A percentile compares a stretch with the other conserved stretches of the same genome.
Conservation (phyloP, 1,140 invertebrate species). For the Orchesella cincta region DNA sequence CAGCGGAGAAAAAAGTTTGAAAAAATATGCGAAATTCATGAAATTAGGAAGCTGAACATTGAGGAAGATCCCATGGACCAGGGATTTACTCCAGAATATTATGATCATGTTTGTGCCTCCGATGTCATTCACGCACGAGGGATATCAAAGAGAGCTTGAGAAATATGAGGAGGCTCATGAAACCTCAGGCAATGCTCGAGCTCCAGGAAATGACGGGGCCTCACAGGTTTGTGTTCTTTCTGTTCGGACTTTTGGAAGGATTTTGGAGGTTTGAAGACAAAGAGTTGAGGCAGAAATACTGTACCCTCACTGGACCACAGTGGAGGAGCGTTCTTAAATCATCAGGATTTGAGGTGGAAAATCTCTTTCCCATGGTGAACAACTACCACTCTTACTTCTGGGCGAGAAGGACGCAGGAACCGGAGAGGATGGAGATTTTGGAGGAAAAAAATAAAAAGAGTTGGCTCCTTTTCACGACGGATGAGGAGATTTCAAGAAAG, state of each 20-base stretch:
- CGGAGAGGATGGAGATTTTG: neutral
- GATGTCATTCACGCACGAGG: conserved; percentile 41
- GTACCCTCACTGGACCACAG: neutral
- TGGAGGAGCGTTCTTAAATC: conserved; percentile 14
- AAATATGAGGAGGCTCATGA: conserved; percentile 27
- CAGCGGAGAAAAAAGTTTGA: conserved; percentile 16
- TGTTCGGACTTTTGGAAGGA: conserved; percentile 42
- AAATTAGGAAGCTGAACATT: conserved; percentile 37
- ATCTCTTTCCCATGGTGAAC: neutral
- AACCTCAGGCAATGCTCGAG: conserved; percentile 13
- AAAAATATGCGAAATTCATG: neutral
- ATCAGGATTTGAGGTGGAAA: neutral
- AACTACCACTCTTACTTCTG: neutral
- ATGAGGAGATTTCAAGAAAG: too few species aligned
- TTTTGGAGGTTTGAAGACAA: conserved; percentile 42
- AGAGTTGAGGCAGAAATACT: neutral
- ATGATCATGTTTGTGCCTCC: conserved; percentile 25
- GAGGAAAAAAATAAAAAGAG: neutral
- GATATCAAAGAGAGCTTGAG: conserved; percentile 17
- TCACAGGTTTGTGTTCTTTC: neutral
- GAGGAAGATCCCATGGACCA: conserved; percentile 41
- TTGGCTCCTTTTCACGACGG: too few species aligned
- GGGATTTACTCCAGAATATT: conserved; percentile 37
- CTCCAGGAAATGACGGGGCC: neutral
- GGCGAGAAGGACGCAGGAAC: too few species aligned